Percentiles rank a stretch among this genome's conserved stretches.
Conservation (phyloP, 1,140 invertebrate genomes). For the Sogatella furcifera region DNA sequence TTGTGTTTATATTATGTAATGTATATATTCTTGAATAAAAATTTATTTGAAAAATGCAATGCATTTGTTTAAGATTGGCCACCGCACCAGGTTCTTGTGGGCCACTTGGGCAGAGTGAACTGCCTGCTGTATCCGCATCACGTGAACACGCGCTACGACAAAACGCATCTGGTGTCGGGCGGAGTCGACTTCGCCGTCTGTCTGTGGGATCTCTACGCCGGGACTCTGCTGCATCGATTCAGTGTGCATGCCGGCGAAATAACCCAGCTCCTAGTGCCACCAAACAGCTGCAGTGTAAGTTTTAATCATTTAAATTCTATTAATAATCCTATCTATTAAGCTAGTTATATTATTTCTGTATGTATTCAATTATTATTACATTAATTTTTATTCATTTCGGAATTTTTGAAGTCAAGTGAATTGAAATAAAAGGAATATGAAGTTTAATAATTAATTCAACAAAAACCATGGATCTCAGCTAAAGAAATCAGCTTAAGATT, state of each 20-base stretch:
- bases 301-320: too few relatives aligned
- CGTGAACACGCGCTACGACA: slow-evolving; percentile 85
- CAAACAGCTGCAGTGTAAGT: slow-evolving; percentile 80
- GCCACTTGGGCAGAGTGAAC: slow-evolving; percentile 89
- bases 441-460: too few relatives aligned
- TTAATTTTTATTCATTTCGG: too few relatives aligned
- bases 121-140: slow-evolving; percentile 92
- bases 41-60: not conserved
- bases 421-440: too few relatives aligned
- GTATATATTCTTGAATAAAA: too few relatives aligned
- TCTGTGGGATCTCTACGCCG: slow-evolving; percentile 92
- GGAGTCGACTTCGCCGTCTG: slow-evolving; percentile 97
- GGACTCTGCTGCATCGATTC: slow-evolving; percentile 83
- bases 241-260: slow-evolving; percentile 93
- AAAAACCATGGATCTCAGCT: too few relatives aligned
- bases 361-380: too few relatives aligned
- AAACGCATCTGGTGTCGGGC: slow-evolving; percentile 83
- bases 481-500: too few relatives aligned
- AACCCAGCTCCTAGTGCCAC: slow-evolving; percentile 82
- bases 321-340: too few relatives aligned
- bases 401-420: too few relatives aligned
- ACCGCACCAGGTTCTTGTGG: slow-evolving; percentile 75
- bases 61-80: slow-evolving; percentile 61
- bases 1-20: too few relatives aligned
- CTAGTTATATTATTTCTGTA: too few relatives aligned